Evolutionary conservation across 2,113 vertebrate genomes (phyloP).

Genomic region (Merops nubicus): DNA sequence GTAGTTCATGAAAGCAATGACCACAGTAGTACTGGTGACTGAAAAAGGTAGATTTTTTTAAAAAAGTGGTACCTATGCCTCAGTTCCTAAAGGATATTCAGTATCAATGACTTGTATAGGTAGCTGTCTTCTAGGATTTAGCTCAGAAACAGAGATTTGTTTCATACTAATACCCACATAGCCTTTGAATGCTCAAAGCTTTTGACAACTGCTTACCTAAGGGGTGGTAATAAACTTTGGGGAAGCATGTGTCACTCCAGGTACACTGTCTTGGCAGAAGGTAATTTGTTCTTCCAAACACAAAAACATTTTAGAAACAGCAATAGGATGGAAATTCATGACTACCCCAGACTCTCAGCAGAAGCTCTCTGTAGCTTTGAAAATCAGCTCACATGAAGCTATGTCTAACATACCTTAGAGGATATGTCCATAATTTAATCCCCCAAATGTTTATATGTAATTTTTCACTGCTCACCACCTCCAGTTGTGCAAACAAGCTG

Average conservation of each 20-base stretch:
- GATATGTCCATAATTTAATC: background rate
- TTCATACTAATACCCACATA: background rate
- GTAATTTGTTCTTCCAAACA: background rate
- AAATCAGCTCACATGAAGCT: background rate
- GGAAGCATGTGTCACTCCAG: background rate
- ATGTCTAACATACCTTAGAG: background rate
- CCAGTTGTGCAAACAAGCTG: background rate
- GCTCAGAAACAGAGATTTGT: background rate
- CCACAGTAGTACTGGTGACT: background rate
- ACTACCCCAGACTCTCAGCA: background rate
- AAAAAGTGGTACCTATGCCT: background rate
- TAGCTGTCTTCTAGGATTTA: background rate
- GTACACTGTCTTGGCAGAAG: background rate
- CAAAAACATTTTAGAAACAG: background rate
- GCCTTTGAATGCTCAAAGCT: background rate
- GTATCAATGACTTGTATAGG: background rate
- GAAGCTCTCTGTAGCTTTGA: background rate
- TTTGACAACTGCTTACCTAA: background rate
- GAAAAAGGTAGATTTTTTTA: background rate
- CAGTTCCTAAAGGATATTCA: background rate
- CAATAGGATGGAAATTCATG: background rate
- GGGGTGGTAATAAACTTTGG: background rate
- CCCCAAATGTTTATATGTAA: background rate
- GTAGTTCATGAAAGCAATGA: background rate
- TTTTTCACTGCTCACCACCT: conserved; percentile 3